phyloP scores from a whole-genome alignment of 2,797 vertebrate genomes.

The Tokudaia tokunoshimensis region DNA sequence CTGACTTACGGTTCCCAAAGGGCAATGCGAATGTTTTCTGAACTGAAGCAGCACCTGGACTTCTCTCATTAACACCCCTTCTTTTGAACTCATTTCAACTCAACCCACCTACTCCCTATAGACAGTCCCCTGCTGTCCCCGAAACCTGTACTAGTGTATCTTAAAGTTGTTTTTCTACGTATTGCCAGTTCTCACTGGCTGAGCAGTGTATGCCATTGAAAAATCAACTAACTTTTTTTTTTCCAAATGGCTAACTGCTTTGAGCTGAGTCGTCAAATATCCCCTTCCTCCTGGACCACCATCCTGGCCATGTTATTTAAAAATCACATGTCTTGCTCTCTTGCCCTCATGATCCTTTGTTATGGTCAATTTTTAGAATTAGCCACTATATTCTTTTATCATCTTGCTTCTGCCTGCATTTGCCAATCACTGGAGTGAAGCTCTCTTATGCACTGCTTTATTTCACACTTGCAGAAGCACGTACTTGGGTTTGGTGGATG shows the following conservation, averaged over 20 bases:
- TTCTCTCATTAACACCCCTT: slow-evolving; percentile 60
- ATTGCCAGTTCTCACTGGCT: not conserved
- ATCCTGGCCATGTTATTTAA: not conserved
- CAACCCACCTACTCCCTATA: fast-evolving
- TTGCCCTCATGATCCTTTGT: fast-evolving
- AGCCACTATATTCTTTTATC: too few relatives aligned
- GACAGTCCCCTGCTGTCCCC: slow-evolving; percentile 11
- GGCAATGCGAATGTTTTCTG: not conserved
- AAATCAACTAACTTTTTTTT: not conserved
- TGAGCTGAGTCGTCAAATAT: not conserved
- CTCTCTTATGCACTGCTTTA: not conserved
- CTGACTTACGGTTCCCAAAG: not conserved
- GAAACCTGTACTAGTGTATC: slow-evolving; percentile 8
- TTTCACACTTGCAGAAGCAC: not conserved
- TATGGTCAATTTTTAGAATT: not conserved
- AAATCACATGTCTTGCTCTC: fast-evolving
- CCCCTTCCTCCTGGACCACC: fast-evolving
- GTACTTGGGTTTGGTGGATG: not conserved
- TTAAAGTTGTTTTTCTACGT: slow-evolving; percentile 54
- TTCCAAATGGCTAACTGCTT: not conserved
- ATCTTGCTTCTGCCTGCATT: not conserved
- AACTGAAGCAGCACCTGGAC: not conserved
- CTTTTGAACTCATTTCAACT: slow-evolving; percentile 56
- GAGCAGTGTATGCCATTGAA: slow-evolving; percentile 53
- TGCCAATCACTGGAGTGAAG: not conserved